Base-by-base conservation (phyloP, 2,797 vertebrate species). In the Poeciliopsis infans region DNA sequence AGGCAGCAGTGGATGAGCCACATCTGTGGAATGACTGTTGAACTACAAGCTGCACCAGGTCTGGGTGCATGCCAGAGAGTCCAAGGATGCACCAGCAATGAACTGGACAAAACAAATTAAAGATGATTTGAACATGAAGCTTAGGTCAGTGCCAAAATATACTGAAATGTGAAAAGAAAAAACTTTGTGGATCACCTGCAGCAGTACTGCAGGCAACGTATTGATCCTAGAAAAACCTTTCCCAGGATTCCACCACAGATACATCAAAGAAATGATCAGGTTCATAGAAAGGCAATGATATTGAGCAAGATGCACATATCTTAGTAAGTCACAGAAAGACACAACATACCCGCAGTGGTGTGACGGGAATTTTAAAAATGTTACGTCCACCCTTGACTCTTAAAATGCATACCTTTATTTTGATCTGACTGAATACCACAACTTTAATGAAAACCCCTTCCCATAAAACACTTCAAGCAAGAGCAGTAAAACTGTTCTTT, bases 401-500 rank as follows among this genome's bases (percentile, higher is more conserved):
- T 23, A 5, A 12, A 39, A 25, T 68, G 25, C 25, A 15, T 16
- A 31, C 1, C 7, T 49, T 8, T 72, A 23, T 33, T 20, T 33
- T n/a, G 2, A 72, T 33, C 31, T 72, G 15, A 31, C 71, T 33
- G 45, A 72, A 72, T 47, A 47, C 8, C 28, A 20, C 18, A 72
- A 33, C n/a, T 74, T 46, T 2, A 28, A 39, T 49, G 7, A 45
- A 41, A 36, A 71, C 45, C 71, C 49, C 76, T 23, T 66, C 23
- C 72, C 23, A 47, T 7, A 71, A 47, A 5, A 41, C 7, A 16
- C 7, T 7, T 23, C n/a, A 25, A 43, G 57, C 25, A 64, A 41
- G 23, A 39, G 13, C 33, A 47, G 55, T 33, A n/a, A 72, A 77
- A 77, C 25, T 10, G 31, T 64, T 55, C 61, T 79, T 79, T 13